Base-by-base conservation (phyloP, 2,888 invertebrate genomes). In the Pheosia tremula region DNA sequence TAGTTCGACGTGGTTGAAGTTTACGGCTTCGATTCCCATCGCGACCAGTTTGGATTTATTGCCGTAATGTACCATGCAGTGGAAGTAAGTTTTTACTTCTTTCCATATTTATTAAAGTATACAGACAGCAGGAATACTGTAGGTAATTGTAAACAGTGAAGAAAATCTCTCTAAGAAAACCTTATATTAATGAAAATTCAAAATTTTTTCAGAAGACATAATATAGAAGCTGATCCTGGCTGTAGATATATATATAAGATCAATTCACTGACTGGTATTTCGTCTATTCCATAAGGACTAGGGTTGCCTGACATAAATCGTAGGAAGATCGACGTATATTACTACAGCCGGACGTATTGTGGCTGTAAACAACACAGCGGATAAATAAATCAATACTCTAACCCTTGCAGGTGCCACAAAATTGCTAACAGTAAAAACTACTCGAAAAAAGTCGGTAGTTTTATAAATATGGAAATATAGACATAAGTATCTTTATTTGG, bases 401-500 rank as follows among this genome's bases (percentile, higher is more conserved):
- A 57, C 13, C 45, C 43, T 61, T 70, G 54, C 61, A 69, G 58
- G 49, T 57, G 49, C 49, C 55, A 59, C 37, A 55, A 66, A 64
- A 61, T 61, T 71, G 62, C 71, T 72, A 66, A 68, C 63, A 72
- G 80, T 77, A 77, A 79, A 78, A 70, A 56, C 58, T 60, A 69
- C 61, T 74, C 68, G 66, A 72, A 72, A 74, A 80, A 80, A 77
- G 79, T 75, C 75, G 63, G 66, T 75, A 64, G 66, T 61, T 56
- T 74, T 79, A 75, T 76, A 75, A 76, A 76, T 79, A 64, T 0
- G 24, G 68, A 71, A 78, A 77, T 82, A 80, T 66, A 78, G 80
- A 78, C 76, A 24, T 24, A 80, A 80, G 80, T 84, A 85, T 89
- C 90, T 90, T 91, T 91, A 91, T 91, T 93, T 85, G 87, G 83